Evolutionary conservation across 2,113 vertebrate species (phyloP).

Genomic region (Nettapus auritus): DNA sequence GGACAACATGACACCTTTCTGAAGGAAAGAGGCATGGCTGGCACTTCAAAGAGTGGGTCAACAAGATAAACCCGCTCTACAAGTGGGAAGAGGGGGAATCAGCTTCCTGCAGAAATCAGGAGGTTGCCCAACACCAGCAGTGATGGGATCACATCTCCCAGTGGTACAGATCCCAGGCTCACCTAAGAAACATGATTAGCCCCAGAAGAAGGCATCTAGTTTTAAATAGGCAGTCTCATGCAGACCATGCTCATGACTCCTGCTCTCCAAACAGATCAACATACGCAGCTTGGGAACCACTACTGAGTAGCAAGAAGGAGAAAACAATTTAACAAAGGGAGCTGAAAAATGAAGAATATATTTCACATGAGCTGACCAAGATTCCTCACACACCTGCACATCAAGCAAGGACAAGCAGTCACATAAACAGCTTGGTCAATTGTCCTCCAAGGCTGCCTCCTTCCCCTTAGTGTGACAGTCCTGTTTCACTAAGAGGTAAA

Average conservation of each 20-base stretch:
- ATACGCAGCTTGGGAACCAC: not conserved
- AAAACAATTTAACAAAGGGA: not conserved
- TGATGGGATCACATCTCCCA: rapidly evolving
- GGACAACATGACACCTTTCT: not conserved
- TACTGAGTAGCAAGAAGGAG: not conserved
- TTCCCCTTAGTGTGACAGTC: not conserved
- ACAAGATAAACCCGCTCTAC: not conserved
- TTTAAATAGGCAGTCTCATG: not conserved
- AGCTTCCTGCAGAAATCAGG: not conserved
- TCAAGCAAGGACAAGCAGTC: not conserved
- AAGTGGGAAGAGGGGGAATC: not conserved
- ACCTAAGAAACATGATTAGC: not conserved
- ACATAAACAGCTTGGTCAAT: not conserved
- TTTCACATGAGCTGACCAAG: not conserved
- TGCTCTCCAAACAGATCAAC: not conserved
- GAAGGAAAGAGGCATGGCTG: not conserved
- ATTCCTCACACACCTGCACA: rapidly evolving
- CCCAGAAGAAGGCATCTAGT: not conserved
- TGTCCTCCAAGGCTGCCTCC: rapidly evolving
- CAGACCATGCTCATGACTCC: not conserved
- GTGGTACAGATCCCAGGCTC: not conserved
- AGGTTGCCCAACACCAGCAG: not conserved
- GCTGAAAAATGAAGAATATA: not conserved
- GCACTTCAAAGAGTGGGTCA: not conserved
- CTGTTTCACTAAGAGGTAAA: not conserved